phyloP scores from a whole-genome alignment of 1,140 invertebrate genomes.

The Musca domestica region DNA sequence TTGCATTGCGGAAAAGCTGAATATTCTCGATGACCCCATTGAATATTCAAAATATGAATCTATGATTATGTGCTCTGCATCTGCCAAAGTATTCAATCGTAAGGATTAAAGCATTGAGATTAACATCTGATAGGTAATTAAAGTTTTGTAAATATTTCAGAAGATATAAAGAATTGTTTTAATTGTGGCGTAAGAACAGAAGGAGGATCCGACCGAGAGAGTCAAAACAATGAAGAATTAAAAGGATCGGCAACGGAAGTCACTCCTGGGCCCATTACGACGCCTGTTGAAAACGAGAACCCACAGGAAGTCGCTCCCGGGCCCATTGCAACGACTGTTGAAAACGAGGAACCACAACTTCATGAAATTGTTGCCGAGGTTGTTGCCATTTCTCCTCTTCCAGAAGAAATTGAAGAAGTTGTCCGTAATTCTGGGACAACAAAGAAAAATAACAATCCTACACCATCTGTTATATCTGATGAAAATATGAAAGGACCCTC shows the following conservation, averaged over 20 bases:
- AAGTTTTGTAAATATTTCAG: neutral
- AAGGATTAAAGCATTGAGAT: neutral
- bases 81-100: neutral
- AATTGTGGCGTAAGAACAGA: neutral
- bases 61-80: neutral
- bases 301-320: no score
- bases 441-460: no score
- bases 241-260: neutral
- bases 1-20: slow-evolving; percentile 65
- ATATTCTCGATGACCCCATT: slow-evolving; percentile 37
- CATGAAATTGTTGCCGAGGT: no score
- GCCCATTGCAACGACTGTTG: no score
- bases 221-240: neutral
- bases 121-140: neutral
- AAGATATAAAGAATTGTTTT: neutral
- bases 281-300: no score
- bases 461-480: neutral
- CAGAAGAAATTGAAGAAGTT: no score
- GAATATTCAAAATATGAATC: slow-evolving; percentile 31
- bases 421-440: no score
- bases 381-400: no score
- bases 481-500: neutral
- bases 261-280: no score
- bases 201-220: neutral
- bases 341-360: neutral